These are phyloP conservation scores for Eunapius fragilis DNA, from an alignment of 37 sponge, comb jelly and placozoan species.

Conservation along the genomic window DNA sequence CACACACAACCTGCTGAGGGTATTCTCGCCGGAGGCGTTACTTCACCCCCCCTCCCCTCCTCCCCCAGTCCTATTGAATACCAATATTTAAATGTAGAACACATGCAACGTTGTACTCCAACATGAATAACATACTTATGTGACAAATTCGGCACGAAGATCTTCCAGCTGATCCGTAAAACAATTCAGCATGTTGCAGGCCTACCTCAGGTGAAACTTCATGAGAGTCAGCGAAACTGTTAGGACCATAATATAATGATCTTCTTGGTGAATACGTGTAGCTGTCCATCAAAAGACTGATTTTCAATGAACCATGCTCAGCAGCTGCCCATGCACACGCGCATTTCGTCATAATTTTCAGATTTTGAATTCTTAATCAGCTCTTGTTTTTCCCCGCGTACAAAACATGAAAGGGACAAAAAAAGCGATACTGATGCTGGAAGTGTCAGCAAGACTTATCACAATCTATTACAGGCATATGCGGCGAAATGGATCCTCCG, in stretches of 20 bases:
- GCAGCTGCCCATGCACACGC: background rate
- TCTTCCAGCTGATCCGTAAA: background rate
- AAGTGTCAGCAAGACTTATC: background rate
- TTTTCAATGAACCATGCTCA: background rate
- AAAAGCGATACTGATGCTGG: background rate
- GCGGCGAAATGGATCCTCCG: background rate
- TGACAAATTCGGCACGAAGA: too few species aligned
- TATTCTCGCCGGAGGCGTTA: too few species aligned
- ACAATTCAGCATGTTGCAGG: background rate
- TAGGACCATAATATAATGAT: background rate
- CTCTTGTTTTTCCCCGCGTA: too few species aligned
- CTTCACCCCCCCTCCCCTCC: too few species aligned
- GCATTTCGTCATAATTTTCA: background rate
- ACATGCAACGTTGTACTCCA: too few species aligned
- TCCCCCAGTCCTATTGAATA: too few species aligned
- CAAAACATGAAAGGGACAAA: background rate
- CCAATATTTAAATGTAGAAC: too few species aligned
- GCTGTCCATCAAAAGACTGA: background rate
- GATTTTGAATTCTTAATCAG: background rate
- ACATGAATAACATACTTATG: too few species aligned
- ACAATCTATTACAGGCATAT: background rate
- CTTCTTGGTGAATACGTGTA: background rate
- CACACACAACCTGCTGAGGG: too few species aligned
- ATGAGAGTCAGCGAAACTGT: background rate
- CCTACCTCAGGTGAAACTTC: background rate